Percentiles rank a stretch among this genome's conserved stretches.
Conservation (phyloP, 2,888 invertebrate genomes). For the Protonemura montana region DNA sequence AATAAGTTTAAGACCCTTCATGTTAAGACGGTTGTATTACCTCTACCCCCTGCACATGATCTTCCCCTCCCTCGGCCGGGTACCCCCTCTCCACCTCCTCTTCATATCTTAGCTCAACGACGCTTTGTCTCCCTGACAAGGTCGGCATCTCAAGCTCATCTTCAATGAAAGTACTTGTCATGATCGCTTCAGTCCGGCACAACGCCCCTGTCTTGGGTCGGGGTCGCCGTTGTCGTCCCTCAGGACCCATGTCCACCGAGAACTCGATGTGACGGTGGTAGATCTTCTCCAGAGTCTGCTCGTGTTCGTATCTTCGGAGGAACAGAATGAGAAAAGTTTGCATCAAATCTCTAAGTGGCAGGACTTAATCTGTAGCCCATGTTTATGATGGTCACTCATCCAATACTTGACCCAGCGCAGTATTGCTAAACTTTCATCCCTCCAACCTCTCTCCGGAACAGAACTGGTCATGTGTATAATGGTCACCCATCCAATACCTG, state of each 20-base stretch:
- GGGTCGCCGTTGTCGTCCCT: neutral
- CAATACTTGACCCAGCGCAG: too few species aligned
- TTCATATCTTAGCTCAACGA: neutral
- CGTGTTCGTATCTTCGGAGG: neutral
- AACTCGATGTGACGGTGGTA: neutral
- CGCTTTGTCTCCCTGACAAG: neutral
- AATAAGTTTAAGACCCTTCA: too few species aligned
- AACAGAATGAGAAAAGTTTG: too few species aligned
- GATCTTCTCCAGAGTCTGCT: neutral
- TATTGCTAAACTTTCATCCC: too few species aligned
- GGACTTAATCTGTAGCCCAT: too few species aligned
- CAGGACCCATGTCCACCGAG: neutral
- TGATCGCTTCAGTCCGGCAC: neutral
- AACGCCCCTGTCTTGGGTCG: neutral
- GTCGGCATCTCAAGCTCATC: neutral
- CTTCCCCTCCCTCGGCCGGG: neutral
- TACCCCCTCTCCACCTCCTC: too few species aligned
- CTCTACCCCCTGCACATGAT: neutral
- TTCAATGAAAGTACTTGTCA: neutral
- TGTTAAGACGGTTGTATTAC: too few species aligned
- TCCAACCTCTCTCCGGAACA: too few species aligned
- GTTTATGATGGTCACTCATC: too few species aligned
- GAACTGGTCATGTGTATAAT: too few species aligned
- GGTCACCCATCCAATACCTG: too few species aligned
- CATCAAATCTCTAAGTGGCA: too few species aligned